Evolutionary conservation across 1,140 invertebrate genomes (phyloP), one percentile per base, ranked within the genome.

Genomic region (Amphibalanus amphitrite): DNA sequence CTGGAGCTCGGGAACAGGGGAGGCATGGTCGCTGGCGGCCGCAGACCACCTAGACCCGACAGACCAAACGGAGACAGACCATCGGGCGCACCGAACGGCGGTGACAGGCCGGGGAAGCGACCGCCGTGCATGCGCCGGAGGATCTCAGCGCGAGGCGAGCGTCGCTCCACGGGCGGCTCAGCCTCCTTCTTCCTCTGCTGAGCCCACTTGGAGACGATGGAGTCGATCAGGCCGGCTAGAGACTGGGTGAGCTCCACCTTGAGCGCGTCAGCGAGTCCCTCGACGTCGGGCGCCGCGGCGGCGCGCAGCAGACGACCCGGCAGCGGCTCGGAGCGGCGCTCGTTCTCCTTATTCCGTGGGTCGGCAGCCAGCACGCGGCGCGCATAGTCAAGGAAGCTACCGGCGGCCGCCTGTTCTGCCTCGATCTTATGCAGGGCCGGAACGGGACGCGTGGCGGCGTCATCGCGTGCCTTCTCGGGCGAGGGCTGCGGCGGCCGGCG

Each of bases 241-340:
- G 89, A 92, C 70, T 90, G 86, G 25, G 89, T 89, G 72, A 96
- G 90, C 83, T 96, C 93, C 59, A 86, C 87, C 82, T 96, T 96
- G 0, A 96, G 84, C 68, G 89, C 87, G 75, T 95, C 92, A 10
- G 91, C 90, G 67, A 95, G 82, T 69, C 89, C 88, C 80, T 95
- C 91, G 1, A 95, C 82, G 78, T 94, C 47, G 17, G 47, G 47
- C 15, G 33, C 15, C 4, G 33, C 33, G 47, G 13, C 47, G 47
- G 47, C 47, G 47, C 47, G 47, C 47, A 23, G 13, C 10, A 23
- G 47, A 3, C 47, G 47, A 20, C 47, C 47, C 13, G 47, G 10
- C 47, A 38, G 33, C 4, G 47, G 47, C 20, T 59, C 47, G 13
- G 6, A 1, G 47, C 47, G 47, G 47, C 47, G 47, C 17, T 59